Conservation (phyloP, 2,797 vertebrate species). For the Diceros bicornis region DNA sequence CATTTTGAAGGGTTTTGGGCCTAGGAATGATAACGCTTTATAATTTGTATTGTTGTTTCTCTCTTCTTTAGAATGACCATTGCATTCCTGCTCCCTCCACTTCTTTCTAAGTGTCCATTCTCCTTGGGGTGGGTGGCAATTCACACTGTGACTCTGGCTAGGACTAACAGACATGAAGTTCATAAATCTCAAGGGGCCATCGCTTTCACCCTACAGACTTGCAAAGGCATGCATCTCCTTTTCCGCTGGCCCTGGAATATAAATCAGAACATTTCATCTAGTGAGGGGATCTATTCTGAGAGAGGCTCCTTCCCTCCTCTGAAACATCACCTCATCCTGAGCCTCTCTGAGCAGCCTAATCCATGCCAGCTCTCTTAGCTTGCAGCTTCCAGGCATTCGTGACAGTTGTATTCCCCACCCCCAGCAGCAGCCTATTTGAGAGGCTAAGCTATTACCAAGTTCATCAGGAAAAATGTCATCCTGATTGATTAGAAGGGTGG, state of each 20-base stretch:
- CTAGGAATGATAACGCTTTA: neutral
- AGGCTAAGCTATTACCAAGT: conserved; percentile 68
- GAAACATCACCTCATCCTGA: neutral
- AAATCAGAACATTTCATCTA: neutral
- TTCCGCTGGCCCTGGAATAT: neutral
- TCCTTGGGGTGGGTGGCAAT: neutral
- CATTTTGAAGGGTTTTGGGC: neutral
- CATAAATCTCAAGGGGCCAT: neutral
- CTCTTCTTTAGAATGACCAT: neutral
- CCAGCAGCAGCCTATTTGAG: neutral
- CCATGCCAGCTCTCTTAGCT: conserved; percentile 28
- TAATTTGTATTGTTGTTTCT: neutral
- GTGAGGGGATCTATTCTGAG: neutral
- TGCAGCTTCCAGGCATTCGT: conserved; percentile 58
- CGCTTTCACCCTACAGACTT: neutral
- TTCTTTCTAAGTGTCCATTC: neutral
- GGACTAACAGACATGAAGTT: neutral
- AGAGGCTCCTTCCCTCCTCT: neutral
- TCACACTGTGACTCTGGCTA: neutral
- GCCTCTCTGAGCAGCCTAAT: conserved; percentile 4
- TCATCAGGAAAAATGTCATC: conserved; percentile 52
- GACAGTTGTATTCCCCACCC: conserved; percentile 58
- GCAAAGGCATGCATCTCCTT: neutral
- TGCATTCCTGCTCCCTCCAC: neutral
- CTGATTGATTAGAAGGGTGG: conserved; percentile 30